These are phyloP conservation scores for Leptatherina wallacei DNA, from an alignment of 2,797 vertebrate species.

Conservation along the genomic window DNA sequence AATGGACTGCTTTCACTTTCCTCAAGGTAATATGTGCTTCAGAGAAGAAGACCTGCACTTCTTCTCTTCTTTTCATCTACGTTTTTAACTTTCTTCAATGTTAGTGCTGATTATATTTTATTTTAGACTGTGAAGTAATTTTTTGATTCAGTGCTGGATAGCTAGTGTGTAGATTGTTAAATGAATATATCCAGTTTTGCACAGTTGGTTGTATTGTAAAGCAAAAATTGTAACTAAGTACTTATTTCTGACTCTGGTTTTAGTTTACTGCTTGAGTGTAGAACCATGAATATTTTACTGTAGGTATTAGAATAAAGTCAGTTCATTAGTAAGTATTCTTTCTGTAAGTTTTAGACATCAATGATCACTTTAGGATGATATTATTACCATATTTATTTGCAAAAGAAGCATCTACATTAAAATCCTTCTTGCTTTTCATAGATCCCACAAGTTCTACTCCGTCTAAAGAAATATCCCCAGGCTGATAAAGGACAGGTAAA, in stretches of 20 bases:
- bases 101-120: background rate
- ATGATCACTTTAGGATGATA: background rate
- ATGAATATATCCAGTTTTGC: background rate
- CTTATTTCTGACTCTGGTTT: background rate
- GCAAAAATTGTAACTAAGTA: background rate
- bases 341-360: background rate
- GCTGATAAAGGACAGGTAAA: slow-evolving; percentile 89
- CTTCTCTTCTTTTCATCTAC: background rate
- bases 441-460: slow-evolving; percentile 96
- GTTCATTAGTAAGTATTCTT: background rate
- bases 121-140: background rate
- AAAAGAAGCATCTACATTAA: background rate
- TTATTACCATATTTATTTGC: background rate
- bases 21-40: slow-evolving; percentile 89
- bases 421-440: slow-evolving; percentile 57
- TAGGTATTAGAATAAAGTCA: background rate
- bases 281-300: background rate
- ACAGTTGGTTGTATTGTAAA: background rate
- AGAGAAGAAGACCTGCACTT: background rate
- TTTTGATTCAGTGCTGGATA: background rate
- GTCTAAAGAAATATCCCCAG: slow-evolving; percentile 94
- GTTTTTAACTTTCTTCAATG: background rate
- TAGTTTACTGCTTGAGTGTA: background rate
- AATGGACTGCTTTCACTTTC: slow-evolving; percentile 99
- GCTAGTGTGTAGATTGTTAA: background rate